Conservation (phyloP, 30 jellyfish, hydroid and myxozoan species). For the Clytia hemisphaerica region DNA sequence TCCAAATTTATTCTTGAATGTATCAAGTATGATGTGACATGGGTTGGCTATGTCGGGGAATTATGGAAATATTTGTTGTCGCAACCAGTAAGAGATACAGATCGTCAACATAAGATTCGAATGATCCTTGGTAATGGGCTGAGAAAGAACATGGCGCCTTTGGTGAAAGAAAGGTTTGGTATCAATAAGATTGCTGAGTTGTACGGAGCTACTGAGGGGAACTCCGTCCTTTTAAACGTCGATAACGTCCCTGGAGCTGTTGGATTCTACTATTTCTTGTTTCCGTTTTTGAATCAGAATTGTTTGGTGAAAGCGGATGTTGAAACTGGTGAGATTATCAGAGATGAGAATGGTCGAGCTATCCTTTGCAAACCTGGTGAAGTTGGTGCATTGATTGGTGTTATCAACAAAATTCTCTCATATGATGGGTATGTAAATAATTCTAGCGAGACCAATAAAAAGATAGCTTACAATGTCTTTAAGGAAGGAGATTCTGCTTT, state of each 20-base stretch:
- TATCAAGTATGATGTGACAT: neutral
- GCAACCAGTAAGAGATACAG: neutral
- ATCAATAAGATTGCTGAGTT: too few species aligned
- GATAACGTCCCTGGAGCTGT: too few species aligned
- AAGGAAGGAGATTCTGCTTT: neutral
- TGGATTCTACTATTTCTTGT: too few species aligned
- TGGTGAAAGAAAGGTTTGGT: neutral
- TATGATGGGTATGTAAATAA: slow-evolving; percentile 7
- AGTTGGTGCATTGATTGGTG: slow-evolving; percentile 1
- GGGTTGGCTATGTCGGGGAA: slow-evolving; percentile 4
- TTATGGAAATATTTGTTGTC: slow-evolving; percentile 12
- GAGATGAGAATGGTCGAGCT: too few species aligned
- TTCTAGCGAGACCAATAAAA: neutral
- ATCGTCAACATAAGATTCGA: neutral
- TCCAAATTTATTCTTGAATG: slow-evolving; percentile 2
- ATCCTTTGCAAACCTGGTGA: too few species aligned
- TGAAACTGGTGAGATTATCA: too few species aligned
- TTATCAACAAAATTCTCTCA: neutral
- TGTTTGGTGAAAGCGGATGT: too few species aligned
- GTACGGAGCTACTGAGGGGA: too few species aligned
- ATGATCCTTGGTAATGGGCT: slow-evolving; percentile 9
- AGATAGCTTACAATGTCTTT: slow-evolving; percentile 3
- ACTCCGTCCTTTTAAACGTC: too few species aligned
- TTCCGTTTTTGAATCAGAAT: too few species aligned
- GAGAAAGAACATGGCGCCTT: neutral